Conservation (phyloP, 2,113 vertebrate species). For the Callipepla squamata region DNA sequence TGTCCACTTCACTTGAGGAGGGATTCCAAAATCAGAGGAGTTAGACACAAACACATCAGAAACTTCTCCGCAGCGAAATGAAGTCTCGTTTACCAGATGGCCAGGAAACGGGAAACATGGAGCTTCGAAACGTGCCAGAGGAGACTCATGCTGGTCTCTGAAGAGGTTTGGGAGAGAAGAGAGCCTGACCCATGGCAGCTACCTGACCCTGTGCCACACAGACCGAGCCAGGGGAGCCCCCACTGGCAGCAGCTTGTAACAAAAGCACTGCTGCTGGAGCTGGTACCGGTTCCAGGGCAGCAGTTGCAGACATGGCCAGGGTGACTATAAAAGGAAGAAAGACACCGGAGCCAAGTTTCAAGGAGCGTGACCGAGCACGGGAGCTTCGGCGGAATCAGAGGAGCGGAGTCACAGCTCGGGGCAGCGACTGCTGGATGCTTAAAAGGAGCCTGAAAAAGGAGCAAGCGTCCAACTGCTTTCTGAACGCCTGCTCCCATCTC, state of each 20-base stretch:
- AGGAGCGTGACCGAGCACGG: neutral
- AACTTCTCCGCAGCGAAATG: neutral
- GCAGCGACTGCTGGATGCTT: neutral
- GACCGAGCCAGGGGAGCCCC: neutral
- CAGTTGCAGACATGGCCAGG: neutral
- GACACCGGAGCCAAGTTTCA: slow-evolving; percentile 5
- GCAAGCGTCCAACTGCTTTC: neutral
- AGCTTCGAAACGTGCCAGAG: neutral
- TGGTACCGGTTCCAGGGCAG: neutral
- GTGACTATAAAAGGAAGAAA: slow-evolving; percentile 54
- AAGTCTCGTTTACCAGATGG: neutral
- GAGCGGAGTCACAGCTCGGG: neutral
- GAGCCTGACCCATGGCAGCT: accelerated
- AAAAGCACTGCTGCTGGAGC: neutral
- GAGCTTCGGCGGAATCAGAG: neutral
- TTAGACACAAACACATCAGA: neutral
- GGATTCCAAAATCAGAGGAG: neutral
- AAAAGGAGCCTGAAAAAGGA: neutral
- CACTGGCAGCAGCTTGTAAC: neutral
- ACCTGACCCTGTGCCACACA: neutral
- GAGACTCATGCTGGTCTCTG: neutral
- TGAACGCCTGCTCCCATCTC: neutral
- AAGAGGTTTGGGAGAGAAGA: neutral
- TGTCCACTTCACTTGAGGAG: neutral
- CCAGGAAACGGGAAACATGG: neutral